Conservation (phyloP, 1,140 invertebrate species). For the Drosophila tsacasi region DNA sequence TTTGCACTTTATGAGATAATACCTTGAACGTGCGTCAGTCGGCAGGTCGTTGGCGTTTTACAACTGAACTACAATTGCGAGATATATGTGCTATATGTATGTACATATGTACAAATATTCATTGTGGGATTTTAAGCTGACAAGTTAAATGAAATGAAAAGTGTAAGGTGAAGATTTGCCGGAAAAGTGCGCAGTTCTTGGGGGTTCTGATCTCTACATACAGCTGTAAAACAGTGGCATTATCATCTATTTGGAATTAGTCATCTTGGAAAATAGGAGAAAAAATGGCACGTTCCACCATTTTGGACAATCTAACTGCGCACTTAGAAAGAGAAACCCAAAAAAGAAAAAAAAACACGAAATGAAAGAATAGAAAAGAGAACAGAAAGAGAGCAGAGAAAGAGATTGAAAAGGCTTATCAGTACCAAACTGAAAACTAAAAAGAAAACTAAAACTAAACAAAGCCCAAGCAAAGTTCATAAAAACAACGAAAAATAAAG, state of each 20-base stretch:
- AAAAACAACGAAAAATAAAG: constrained; percentile 22
- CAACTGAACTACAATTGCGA: constrained; percentile 63
- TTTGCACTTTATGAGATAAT: constrained; percentile 78
- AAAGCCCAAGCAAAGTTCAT: constrained; percentile 51
- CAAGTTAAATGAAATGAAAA: constrained; percentile 68
- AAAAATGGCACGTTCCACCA: constrained; percentile 51
- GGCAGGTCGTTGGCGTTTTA: constrained; percentile 77
- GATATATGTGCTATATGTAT: not conserved
- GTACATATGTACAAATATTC: constrained; percentile 3
- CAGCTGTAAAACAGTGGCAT: not conserved
- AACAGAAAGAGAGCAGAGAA: constrained; percentile 4
- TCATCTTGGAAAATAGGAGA: constrained; percentile 18
- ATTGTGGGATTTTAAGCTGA: constrained; percentile 22
- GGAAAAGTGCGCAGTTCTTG: constrained; percentile 34
- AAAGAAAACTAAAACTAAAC: constrained; percentile 25
- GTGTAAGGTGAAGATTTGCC: constrained; percentile 27
- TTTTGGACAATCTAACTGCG: constrained; percentile 73
- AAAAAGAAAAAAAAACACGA: constrained; percentile 5
- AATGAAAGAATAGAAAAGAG: not conserved
- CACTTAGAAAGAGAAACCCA: constrained; percentile 49
- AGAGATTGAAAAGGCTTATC: constrained; percentile 18
- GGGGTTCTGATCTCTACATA: not conserved
- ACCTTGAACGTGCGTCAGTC: constrained; percentile 83
- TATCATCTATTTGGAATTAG: constrained; percentile 41
- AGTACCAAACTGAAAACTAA: constrained; percentile 10